phyloP scores from a whole-genome alignment of 1,140 invertebrate species.

The Anastatus disparis region DNA sequence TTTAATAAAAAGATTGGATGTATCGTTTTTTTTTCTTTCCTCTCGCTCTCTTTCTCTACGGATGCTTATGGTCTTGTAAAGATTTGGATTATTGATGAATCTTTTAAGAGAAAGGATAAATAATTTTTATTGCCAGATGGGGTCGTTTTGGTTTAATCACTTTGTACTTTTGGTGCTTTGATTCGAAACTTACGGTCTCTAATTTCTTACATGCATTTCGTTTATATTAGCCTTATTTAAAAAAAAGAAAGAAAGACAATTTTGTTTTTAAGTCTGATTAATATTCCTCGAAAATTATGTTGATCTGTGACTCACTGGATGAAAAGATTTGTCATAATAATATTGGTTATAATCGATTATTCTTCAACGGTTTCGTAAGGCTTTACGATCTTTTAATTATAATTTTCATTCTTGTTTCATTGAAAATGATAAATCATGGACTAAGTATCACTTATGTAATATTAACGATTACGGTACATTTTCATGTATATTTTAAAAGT shows the following conservation, averaged over 20 bases:
- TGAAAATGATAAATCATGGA: no score
- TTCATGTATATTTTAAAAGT: no score
- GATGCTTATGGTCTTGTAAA: neutral
- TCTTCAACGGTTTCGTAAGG: no score
- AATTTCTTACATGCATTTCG: neutral
- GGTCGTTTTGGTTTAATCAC: neutral
- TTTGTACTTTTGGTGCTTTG: neutral
- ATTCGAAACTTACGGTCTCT: neutral
- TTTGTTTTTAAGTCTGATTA: neutral
- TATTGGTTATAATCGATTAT: no score
- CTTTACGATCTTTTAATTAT: no score
- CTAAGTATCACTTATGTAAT: no score
- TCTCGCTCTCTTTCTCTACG: neutral
- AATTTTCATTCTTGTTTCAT: no score
- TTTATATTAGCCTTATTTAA: neutral
- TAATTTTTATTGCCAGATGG: conserved; percentile 1
- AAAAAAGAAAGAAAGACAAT: no score
- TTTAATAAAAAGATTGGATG: conserved; percentile 25
- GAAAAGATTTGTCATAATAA: no score
- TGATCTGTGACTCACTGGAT: no score
- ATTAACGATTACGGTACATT: no score
- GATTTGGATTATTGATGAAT: conserved; percentile 26
- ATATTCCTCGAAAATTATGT: neutral
- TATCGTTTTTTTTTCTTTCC: no score
- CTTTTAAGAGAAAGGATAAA: neutral